Evolutionary conservation across 2,888 invertebrate species (phyloP).

Genomic region (Adelognathus sp.): DNA sequence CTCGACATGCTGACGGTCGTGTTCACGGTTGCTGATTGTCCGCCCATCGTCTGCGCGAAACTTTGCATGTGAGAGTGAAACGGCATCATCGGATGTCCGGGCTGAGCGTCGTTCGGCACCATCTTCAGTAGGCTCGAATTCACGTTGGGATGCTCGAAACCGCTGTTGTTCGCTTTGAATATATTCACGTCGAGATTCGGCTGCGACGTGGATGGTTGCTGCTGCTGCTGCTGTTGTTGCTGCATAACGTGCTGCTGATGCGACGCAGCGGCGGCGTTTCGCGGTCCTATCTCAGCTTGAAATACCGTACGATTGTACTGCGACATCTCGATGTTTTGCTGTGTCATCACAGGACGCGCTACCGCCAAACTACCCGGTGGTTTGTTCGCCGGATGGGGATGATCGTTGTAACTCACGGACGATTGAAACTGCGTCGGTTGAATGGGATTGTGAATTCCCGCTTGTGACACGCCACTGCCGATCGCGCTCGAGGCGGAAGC

Average conservation of each 20-base stretch:
- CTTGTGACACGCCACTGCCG: constrained; percentile 70
- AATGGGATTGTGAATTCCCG: constrained; percentile 73
- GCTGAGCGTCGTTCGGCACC: constrained; percentile 77
- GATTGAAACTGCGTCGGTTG: constrained; percentile 74
- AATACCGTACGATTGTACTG: constrained; percentile 75
- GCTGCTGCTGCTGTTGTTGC: constrained; percentile 72
- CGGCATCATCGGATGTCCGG: constrained; percentile 71
- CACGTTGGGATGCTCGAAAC: constrained; percentile 73
- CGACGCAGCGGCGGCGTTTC: constrained; percentile 67
- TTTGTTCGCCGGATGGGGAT: constrained; percentile 70
- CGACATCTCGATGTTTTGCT: constrained; percentile 71
- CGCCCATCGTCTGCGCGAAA: constrained; percentile 72
- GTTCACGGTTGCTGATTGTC: constrained; percentile 77
- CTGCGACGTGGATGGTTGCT: constrained; percentile 73
- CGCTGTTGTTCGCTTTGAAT: constrained; percentile 72
- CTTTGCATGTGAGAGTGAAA: constrained; percentile 76
- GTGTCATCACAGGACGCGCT: constrained; percentile 75
- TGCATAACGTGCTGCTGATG: constrained; percentile 69
- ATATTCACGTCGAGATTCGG: constrained; percentile 73
- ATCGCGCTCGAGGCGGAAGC: constrained; percentile 75
- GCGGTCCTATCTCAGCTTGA: constrained; percentile 70
- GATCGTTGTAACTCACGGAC: constrained; percentile 72
- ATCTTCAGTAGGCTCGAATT: constrained; percentile 81
- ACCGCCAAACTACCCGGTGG: constrained; percentile 77
- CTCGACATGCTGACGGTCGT: constrained; percentile 85